A percentile compares a stretch with the other conserved stretches of the same genome.
Conservation (phyloP, 2,797 vertebrate genomes). For the Arrhamphus sclerolepis region DNA sequence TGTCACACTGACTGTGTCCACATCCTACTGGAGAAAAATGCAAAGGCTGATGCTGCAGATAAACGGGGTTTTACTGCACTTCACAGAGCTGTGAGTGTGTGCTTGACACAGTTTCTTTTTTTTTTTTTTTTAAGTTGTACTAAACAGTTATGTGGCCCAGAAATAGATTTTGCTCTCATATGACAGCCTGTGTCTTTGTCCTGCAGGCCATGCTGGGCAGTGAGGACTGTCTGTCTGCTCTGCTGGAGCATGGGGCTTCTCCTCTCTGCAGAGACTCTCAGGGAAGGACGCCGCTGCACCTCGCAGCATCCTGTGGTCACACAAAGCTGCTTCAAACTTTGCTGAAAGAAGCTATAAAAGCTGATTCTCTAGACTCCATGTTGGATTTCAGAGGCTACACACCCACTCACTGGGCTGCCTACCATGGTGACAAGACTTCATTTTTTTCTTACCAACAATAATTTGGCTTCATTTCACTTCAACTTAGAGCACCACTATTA, state of each 20-base stretch:
- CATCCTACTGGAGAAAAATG: slow-evolving; percentile 94
- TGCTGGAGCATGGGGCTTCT: slow-evolving; percentile 93
- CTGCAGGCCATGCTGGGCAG: slow-evolving; percentile 90
- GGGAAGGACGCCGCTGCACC: slow-evolving; percentile 91
- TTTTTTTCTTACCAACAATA: not conserved
- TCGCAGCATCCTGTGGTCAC: slow-evolving; percentile 91
- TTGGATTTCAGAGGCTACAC: slow-evolving; percentile 93
- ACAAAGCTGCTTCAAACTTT: slow-evolving; percentile 83
- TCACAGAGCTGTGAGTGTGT: slow-evolving; percentile 82
- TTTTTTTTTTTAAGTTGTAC: not conserved
- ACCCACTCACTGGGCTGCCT: slow-evolving; percentile 94
- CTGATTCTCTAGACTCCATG: slow-evolving; percentile 86
- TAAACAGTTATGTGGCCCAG: not conserved
- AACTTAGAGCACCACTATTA: not conserved
- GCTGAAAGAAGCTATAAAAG: slow-evolving; percentile 86
- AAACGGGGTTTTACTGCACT: slow-evolving; percentile 90
- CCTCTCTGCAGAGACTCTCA: slow-evolving; percentile 90
- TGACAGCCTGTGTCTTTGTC: not conserved
- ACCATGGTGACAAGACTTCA: slow-evolving; percentile 83
- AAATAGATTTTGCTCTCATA: slow-evolving; percentile 4
- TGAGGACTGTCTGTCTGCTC: slow-evolving; percentile 88
- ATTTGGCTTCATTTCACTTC: not conserved
- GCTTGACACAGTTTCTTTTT: not conserved
- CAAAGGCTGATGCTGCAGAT: slow-evolving; percentile 89
- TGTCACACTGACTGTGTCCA: slow-evolving; percentile 92